Evolutionary conservation across 2,888 invertebrate species (phyloP).

Genomic region (Euzophera pinguis): DNA sequence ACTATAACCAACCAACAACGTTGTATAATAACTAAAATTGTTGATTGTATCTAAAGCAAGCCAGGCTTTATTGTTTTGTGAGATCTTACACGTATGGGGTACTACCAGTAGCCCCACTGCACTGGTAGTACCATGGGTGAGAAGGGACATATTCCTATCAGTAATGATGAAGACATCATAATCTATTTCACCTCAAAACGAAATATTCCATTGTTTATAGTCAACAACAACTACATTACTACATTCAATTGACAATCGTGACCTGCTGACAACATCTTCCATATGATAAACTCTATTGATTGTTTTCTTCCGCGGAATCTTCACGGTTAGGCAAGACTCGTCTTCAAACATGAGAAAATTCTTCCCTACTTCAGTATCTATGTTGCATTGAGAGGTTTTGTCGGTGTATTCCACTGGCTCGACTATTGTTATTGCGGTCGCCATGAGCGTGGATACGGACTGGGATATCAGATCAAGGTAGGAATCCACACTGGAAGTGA

Average conservation of each 20-base stretch:
- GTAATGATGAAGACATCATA: too few relatives aligned
- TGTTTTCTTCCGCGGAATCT: constrained; percentile 41
- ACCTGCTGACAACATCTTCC: constrained; percentile 67
- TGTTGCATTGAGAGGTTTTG: constrained; percentile 56
- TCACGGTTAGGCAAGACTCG: constrained; percentile 41
- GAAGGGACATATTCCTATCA: too few relatives aligned
- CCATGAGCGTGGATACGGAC: constrained; percentile 7
- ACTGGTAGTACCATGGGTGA: too few relatives aligned
- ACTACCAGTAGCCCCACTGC: too few relatives aligned
- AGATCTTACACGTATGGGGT: too few relatives aligned
- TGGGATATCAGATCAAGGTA: constrained; percentile 38
- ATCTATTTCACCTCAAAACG: too few relatives aligned
- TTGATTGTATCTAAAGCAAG: too few relatives aligned
- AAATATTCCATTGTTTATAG: not conserved
- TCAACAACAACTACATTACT: not conserved
- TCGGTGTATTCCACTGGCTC: constrained; percentile 39
- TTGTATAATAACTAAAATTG: too few relatives aligned
- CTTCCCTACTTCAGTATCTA: constrained; percentile 52
- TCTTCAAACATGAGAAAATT: constrained; percentile 64
- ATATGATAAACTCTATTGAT: constrained; percentile 53
- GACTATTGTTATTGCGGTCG: constrained; percentile 21
- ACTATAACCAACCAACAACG: too few relatives aligned
- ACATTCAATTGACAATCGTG: constrained; percentile 3
- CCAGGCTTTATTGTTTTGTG: too few relatives aligned
- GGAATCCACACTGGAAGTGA: constrained; percentile 45